A percentile compares a stretch with the other conserved stretches of the same genome.
phyloP scores from a whole-genome alignment of 2,888 invertebrate genomes.

The Cosmorhoe ocellata region DNA sequence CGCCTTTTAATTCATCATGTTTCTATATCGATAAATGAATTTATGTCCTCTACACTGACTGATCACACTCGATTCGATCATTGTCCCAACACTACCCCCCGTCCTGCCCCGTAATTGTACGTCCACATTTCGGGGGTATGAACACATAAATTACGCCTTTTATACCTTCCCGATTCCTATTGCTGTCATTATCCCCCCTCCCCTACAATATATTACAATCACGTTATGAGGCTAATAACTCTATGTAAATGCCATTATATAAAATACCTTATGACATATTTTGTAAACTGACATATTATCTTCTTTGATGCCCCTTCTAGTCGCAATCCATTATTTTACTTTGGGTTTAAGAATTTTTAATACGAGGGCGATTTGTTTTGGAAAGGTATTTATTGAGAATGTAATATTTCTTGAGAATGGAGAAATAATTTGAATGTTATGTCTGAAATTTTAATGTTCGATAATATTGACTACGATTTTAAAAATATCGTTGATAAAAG shows the following conservation, averaged over 20 bases:
- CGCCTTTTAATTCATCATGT: too few species aligned
- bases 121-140: conserved; percentile 67
- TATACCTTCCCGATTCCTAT: conserved; percentile 74
- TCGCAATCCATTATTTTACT: not conserved
- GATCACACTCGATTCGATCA: conserved; percentile 7
- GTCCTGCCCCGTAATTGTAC: conserved; percentile 63
- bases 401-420: too few species aligned
- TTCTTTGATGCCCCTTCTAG: not conserved
- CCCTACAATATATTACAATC: conserved; percentile 22
- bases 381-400: too few species aligned
- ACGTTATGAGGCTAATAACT: conserved; percentile 18
- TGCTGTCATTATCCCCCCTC: conserved; percentile 63
- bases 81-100: conserved; percentile 40
- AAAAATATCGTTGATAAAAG: too few species aligned
- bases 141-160: conserved; percentile 77
- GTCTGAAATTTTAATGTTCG: too few species aligned
- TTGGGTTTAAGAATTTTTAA: not conserved
- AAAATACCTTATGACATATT: conserved; percentile 4
- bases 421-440: too few species aligned
- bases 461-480: too few species aligned
- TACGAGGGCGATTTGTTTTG: too few species aligned
- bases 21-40: not conserved
- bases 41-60: too few species aligned
- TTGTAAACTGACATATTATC: not conserved
- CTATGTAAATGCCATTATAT: conserved; percentile 10